phyloP scores from a whole-genome alignment of 2,113 vertebrate genomes.

The Solenodon paradoxus region DNA sequence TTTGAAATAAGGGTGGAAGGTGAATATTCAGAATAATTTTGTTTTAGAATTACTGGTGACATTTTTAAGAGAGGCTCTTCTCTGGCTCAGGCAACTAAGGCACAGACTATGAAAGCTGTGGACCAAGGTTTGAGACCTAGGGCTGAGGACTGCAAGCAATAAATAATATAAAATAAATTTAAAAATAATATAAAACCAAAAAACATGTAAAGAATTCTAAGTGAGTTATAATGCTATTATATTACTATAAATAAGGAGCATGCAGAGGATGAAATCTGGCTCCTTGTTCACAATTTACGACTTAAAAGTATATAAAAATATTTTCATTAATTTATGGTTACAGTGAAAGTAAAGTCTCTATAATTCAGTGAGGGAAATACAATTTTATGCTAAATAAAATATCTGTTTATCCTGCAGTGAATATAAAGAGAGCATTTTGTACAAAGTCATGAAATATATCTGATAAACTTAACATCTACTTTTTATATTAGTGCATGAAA shows the following conservation, averaged over 20 bases:
- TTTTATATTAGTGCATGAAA: not conserved
- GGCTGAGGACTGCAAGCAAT: no score
- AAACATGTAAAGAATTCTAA: no score
- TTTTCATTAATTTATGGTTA: not conserved
- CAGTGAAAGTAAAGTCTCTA: conserved; percentile 3
- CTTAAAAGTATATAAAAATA: not conserved
- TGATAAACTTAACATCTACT: not conserved
- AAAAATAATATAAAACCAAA: no score
- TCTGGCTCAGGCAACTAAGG: no score
- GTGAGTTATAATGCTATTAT: not conserved
- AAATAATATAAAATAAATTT: no score
- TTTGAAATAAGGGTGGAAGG: not conserved
- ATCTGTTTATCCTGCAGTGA: not conserved
- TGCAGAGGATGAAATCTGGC: not conserved
- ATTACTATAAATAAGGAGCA: not conserved
- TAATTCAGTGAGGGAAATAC: not conserved
- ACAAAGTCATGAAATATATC: not conserved
- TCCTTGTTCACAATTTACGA: not conserved
- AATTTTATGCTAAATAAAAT: conserved; percentile 2
- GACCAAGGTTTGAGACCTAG: no score
- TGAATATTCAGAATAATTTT: conserved; percentile 23
- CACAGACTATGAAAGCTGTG: no score
- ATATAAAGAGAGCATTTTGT: not conserved
- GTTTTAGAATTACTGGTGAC: conserved; percentile 10
- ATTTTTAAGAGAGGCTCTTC: no score